These are phyloP conservation scores for Neostethus bicornis DNA, from an alignment of 2,797 vertebrate species.

Conservation along the genomic window DNA sequence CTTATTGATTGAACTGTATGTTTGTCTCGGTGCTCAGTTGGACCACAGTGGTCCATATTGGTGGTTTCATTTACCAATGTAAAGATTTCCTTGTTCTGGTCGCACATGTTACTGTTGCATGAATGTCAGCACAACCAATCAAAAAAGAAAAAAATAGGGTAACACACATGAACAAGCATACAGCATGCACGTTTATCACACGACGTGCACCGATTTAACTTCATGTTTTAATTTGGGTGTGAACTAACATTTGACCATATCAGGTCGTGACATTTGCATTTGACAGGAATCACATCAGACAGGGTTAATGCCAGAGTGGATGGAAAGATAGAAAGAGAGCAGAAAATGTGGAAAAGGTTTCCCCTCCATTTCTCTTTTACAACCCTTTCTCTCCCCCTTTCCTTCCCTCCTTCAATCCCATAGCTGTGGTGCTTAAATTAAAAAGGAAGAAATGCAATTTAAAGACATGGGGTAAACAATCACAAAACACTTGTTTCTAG, in stretches of 20 bases:
- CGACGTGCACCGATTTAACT: slow-evolving; percentile 60
- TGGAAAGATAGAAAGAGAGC: slow-evolving; percentile 66
- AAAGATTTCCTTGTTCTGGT: slow-evolving; percentile 75
- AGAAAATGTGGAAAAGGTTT: slow-evolving; percentile 61
- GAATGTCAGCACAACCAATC: slow-evolving; percentile 80
- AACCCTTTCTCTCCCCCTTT: slow-evolving; percentile 45
- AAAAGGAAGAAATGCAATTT: slow-evolving; percentile 93
- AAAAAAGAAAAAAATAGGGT: no score
- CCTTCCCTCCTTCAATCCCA: slow-evolving; percentile 65
- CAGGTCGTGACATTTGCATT: slow-evolving; percentile 86
- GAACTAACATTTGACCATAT: slow-evolving; percentile 82
- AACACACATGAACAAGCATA: slow-evolving; percentile 9
- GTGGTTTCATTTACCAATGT: slow-evolving; percentile 83
- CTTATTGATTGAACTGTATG: slow-evolving; percentile 66
- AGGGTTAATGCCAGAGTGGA: slow-evolving; percentile 83
- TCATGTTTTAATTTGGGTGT: slow-evolving; percentile 88
- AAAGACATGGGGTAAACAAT: slow-evolving; percentile 89
- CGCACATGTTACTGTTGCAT: slow-evolving; percentile 84
- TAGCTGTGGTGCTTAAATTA: slow-evolving; percentile 83
- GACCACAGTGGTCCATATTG: slow-evolving; percentile 32
- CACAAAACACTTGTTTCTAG: slow-evolving; percentile 85
- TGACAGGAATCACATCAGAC: slow-evolving; percentile 78
- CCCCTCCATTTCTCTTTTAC: slow-evolving; percentile 35
- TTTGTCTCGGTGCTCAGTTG: slow-evolving; percentile 40
- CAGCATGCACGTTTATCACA: slow-evolving; percentile 9